These are phyloP conservation scores for Felis chaus DNA, from an alignment of 2,113 vertebrate genomes.

Conservation along the genomic window DNA sequence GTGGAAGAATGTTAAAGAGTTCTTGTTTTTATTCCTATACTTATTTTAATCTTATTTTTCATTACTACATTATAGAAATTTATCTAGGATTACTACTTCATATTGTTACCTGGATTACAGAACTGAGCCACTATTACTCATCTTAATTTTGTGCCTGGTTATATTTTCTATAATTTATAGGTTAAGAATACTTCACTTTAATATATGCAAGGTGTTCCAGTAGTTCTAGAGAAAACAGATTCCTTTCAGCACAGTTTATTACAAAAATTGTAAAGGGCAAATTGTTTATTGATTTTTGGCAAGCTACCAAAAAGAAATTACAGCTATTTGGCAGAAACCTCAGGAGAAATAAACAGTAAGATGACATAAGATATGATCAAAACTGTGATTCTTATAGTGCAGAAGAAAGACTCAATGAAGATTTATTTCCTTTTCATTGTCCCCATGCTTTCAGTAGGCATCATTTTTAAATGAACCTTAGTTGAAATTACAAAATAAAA, in stretches of 20 bases:
- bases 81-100: background rate
- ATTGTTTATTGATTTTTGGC: conserved; percentile 58
- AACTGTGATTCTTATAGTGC: conserved; percentile 19
- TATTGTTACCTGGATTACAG: background rate
- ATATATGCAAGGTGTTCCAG: background rate
- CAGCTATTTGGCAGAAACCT: conserved; percentile 45
- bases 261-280: conserved; percentile 39
- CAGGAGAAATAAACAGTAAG: conserved; percentile 45
- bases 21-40: conserved; percentile 9
- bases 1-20: background rate
- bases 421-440: conserved; percentile 19
- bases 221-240: conserved; percentile 24
- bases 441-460: background rate
- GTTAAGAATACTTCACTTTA: conserved; percentile 35
- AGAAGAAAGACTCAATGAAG: background rate
- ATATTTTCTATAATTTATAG: background rate
- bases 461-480: background rate
- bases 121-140: conserved; percentile 33
- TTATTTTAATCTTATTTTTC: conserved; percentile 49
- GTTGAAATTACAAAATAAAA: conserved; percentile 27
- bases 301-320: conserved; percentile 52
- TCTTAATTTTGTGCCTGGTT: conserved; percentile 6
- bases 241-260: conserved; percentile 26
- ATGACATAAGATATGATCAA: conserved; percentile 15
- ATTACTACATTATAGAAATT: conserved; percentile 12